Evolutionary conservation across 1,140 invertebrate species (phyloP), one percentile per base, ranked within the genome.

Genomic region (Uloborus diversus): DNA sequence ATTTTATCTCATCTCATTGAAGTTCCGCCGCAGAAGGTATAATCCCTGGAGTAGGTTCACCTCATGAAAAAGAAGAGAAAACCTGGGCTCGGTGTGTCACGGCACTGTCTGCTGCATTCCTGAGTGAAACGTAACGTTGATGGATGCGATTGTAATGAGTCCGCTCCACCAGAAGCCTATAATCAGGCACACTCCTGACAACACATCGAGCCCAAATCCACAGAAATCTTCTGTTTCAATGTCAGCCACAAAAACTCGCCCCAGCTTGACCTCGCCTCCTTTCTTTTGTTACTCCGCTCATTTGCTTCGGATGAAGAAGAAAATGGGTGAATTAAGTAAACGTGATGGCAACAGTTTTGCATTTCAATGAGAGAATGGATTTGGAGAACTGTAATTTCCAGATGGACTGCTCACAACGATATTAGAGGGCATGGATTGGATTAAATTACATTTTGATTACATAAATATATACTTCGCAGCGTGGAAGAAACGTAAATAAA

Each of bases 141-240:
- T 68, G 65, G 65, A 68, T 68, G 65, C 42, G 65, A 49, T 68
- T 68, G 37, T 68, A 68, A 68, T 68, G 65, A 68, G 65, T 64
- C 25, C 61, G 20, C 11, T 27, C 25, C 1, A 11, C 37, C 25
- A 51, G 37, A 49, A 51, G 11, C 47, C 65, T 68, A 32, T 68
- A 68, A 68, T 68, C 65, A 49, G 25, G n/a, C n/a, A 13, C 20
- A 42, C 5, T 42, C 62, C 62, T 53, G 49, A 53, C 20, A 35
- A 37, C 20, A 65, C 32, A 28, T n/a, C 27, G 59, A 57, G 25
- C 11, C 14, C 27, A 9, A 42, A 42, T 42, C 37, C 37, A 53
- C 49, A 7, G 53, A 37, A 25, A 25, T 23, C 32, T 35, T 65
- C 62, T 42, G 32, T 42, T 42, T 42, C 62, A 42, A 65, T 42